Percentiles rank a stretch among this genome's conserved stretches.
Evolutionary conservation across 2,888 invertebrate species (phyloP).

Genomic region (Escarpia spicata): DNA sequence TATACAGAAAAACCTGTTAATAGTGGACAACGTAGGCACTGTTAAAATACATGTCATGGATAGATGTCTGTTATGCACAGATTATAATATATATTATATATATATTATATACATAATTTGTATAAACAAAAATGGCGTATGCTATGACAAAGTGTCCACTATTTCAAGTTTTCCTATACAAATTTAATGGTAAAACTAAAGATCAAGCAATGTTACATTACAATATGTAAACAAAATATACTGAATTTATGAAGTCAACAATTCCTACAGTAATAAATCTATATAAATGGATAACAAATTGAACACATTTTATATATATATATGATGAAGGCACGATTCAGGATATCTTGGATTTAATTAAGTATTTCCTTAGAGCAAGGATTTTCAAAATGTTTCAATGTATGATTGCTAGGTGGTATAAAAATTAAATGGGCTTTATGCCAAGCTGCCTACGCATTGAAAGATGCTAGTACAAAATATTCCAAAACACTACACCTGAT

Average conservation of each 20-base stretch:
- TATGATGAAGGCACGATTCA: neutral
- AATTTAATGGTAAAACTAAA: constrained; percentile 8
- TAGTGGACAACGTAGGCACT: neutral
- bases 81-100: neutral
- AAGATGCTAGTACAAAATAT: too few species aligned
- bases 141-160: neutral
- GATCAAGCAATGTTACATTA: neutral
- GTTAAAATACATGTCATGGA: neutral
- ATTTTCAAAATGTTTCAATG: neutral
- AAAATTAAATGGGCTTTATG: too few species aligned
- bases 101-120: constrained; percentile 5
- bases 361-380: too few species aligned
- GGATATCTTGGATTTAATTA: neutral
- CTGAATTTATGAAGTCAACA: neutral
- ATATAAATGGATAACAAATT: neutral
- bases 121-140: neutral
- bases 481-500: too few species aligned
- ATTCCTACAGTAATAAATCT: neutral
- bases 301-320: neutral
- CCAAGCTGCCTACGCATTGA: too few species aligned
- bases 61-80: neutral
- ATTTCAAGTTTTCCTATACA: neutral
- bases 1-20: neutral
- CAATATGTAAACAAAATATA: neutral
- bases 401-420: neutral